A percentile compares a stretch with the other conserved stretches of the same genome.
These are phyloP conservation scores for Drosophila stalkeri DNA, from an alignment of 2,888 invertebrate genomes.

Conservation along the genomic window DNA sequence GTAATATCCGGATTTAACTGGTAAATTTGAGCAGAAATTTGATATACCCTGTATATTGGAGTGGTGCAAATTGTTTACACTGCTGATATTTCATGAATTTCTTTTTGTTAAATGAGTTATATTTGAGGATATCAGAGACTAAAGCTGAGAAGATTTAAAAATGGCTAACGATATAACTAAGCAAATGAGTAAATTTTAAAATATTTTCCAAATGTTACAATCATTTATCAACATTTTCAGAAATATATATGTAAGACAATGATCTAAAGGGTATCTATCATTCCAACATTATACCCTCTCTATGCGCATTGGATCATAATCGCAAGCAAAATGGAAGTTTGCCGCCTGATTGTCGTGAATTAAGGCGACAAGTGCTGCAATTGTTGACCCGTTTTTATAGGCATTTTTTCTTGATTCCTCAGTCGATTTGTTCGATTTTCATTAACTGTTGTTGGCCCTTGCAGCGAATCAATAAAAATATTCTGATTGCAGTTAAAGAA, in stretches of 20 bases:
- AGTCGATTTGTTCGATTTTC: constrained; percentile 24
- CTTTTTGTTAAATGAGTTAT: too few species aligned
- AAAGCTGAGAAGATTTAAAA: too few species aligned
- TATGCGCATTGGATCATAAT: constrained; percentile 45
- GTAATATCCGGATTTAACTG: constrained; percentile 52
- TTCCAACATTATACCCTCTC: not conserved
- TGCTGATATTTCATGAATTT: too few species aligned
- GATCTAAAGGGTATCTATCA: not conserved
- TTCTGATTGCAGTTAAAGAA: constrained; percentile 36
- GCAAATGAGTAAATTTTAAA: too few species aligned
- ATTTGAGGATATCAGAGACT: too few species aligned
- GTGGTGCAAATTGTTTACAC: not conserved
- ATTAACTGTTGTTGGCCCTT: constrained; percentile 30
- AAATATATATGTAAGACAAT: too few species aligned
- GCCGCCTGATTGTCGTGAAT: constrained; percentile 63
- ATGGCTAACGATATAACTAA: too few species aligned
- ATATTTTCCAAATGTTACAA: too few species aligned
- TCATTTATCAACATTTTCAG: not conserved
- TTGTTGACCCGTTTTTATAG: constrained; percentile 37
- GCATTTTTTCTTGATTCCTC: constrained; percentile 19
- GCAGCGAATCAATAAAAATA: constrained; percentile 53
- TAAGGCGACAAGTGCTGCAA: constrained; percentile 39
- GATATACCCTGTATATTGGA: not conserved
- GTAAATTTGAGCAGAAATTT: constrained; percentile 6
- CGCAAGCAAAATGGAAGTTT: constrained; percentile 61